Evolutionary conservation across 2,888 invertebrate species (phyloP).

Genomic region (Calameuta pallipes): DNA sequence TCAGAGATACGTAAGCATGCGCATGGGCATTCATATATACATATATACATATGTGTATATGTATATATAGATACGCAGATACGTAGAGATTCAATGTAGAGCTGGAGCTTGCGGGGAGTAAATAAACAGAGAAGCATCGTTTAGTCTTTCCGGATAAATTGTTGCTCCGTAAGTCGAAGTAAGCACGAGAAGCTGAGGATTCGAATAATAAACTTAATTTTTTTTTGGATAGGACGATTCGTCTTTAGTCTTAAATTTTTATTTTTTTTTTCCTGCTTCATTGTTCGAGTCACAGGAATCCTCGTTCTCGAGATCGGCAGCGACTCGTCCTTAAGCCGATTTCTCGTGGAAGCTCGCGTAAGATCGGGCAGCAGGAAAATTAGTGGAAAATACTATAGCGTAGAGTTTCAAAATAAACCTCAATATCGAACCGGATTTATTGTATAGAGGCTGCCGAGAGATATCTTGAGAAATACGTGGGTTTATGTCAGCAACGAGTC

Average conservation of each 20-base stretch:
- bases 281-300: background rate
- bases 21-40: background rate
- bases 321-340: background rate
- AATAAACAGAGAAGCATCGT: background rate
- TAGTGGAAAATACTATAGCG: background rate
- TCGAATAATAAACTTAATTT: background rate
- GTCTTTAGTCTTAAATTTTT: background rate
- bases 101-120: background rate
- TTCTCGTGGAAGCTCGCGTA: background rate
- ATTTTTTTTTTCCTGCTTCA: background rate
- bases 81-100: background rate
- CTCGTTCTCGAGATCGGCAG: background rate
- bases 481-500: background rate
- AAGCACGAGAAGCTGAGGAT: background rate
- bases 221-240: background rate
- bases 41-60: background rate
- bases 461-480: background rate
- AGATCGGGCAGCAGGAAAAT: background rate
- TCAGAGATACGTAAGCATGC: background rate
- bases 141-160: background rate
- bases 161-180: background rate
- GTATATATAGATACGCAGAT: background rate
- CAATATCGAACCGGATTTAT: background rate
- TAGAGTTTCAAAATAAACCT: background rate
- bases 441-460: background rate